A percentile compares a stretch with the other conserved stretches of the same genome.
Evolutionary conservation across 1,140 invertebrate species (phyloP).

Genomic region (Euura saliciscinereae): DNA sequence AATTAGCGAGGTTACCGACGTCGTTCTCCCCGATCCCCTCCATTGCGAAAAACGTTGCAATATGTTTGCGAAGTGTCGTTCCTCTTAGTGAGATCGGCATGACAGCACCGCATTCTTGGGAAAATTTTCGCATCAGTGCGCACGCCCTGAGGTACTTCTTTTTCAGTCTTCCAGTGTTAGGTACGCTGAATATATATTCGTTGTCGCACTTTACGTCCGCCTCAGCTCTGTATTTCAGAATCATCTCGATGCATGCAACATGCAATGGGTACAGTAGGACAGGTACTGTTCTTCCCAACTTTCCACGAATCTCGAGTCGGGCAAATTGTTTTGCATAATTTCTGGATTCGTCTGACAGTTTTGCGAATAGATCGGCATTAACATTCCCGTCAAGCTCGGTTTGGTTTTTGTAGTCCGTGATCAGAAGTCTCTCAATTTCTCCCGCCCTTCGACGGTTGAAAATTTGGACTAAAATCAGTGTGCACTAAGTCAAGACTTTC

Average conservation of each 20-base stretch:
- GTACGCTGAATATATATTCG: conserved; percentile 17
- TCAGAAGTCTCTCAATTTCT: conserved; percentile 6
- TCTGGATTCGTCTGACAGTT: conserved; percentile 13
- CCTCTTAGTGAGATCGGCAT: conserved; percentile 19
- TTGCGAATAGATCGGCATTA: conserved; percentile 16
- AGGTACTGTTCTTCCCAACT: conserved; percentile 19
- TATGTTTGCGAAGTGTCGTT: conserved; percentile 21
- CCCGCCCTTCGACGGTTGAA: conserved; percentile 9
- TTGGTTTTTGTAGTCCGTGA: conserved; percentile 8
- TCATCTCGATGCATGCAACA: conserved; percentile 14
- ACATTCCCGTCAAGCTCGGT: conserved; percentile 15
- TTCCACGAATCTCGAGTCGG: conserved; percentile 16
- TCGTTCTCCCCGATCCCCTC: background rate
- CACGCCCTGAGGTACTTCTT: conserved; percentile 24
- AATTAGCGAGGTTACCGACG: background rate
- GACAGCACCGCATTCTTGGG: conserved; percentile 20
- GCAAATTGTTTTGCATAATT: conserved; percentile 8
- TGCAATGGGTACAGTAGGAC: conserved; percentile 17
- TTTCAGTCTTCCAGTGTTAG: conserved; percentile 6
- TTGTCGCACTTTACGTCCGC: conserved; percentile 19
- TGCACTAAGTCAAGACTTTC: conserved; percentile 11
- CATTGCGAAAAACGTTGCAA: conserved; percentile 19
- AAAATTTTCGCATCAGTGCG: conserved; percentile 21
- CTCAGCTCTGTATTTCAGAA: conserved; percentile 19
- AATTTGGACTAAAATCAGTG: conserved; percentile 19